Conservation (phyloP, 2,113 vertebrate genomes). For the Aramus guarauna region DNA sequence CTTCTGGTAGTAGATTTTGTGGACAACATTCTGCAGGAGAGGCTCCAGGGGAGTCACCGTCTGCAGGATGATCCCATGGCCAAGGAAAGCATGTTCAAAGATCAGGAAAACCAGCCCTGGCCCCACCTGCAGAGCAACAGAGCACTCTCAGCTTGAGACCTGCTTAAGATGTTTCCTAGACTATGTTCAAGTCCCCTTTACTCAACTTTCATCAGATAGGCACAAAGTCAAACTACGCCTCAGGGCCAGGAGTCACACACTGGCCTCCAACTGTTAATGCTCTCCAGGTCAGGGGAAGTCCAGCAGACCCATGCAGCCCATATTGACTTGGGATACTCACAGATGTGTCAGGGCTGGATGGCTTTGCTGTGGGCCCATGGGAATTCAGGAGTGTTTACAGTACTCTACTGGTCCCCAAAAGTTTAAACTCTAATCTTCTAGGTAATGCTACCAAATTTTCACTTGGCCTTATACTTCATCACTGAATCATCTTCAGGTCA, state of each 20-base stretch:
- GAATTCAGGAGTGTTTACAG: neutral
- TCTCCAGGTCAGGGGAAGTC: neutral
- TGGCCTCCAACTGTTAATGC: neutral
- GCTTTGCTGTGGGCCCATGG: neutral
- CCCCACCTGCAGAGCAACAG: constrained; percentile 71
- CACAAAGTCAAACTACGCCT: neutral
- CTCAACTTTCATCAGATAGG: neutral
- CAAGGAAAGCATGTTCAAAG: constrained; percentile 78
- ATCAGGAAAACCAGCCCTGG: constrained; percentile 79
- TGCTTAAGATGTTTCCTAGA: neutral
- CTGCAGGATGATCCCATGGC: constrained; percentile 79
- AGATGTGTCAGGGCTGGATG: neutral
- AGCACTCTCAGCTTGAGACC: neutral
- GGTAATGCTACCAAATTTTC: neutral
- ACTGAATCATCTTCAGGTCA: neutral
- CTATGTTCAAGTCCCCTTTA: neutral
- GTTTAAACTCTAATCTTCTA: neutral
- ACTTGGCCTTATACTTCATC: neutral
- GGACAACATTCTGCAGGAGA: constrained; percentile 80
- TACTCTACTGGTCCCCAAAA: neutral
- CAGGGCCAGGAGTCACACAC: neutral
- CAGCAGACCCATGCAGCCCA: neutral
- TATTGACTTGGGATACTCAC: neutral
- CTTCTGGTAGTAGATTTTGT: constrained; percentile 81
- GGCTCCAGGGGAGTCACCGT: constrained; percentile 82